Evolutionary conservation across 2,113 vertebrate species (phyloP).

Genomic region (Herpetotheres cachinnans): DNA sequence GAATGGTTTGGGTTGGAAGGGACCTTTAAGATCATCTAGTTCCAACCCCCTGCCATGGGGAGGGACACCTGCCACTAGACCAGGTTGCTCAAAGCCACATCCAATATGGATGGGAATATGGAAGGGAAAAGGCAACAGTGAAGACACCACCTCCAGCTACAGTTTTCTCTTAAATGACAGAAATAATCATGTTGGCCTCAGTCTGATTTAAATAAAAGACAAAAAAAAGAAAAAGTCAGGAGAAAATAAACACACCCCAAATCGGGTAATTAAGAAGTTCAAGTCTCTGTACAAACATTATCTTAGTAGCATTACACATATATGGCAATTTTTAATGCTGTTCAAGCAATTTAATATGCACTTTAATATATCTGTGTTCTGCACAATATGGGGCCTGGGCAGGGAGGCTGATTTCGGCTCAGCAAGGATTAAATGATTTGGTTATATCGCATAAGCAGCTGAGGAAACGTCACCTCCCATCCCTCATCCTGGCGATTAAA

Average conservation of each 20-base stretch:
- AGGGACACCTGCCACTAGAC: no score
- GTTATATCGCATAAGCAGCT: not conserved
- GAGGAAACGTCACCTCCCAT: not conserved
- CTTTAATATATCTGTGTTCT: not conserved
- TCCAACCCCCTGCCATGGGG: no score
- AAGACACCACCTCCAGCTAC: not conserved
- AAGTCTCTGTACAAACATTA: not conserved
- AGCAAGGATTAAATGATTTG: conserved; percentile 42
- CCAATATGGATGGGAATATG: no score
- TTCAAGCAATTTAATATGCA: not conserved
- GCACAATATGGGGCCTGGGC: not conserved
- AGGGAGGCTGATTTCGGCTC: conserved; percentile 6
- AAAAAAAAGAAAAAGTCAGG: not conserved
- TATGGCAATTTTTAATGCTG: not conserved
- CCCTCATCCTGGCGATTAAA: not conserved
- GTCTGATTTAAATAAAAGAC: not conserved
- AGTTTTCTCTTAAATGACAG: not conserved
- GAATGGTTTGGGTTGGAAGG: no score
- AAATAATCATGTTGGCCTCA: not conserved
- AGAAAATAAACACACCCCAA: not conserved
- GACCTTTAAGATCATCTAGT: no score
- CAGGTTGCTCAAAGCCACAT: no score
- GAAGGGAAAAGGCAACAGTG: not conserved
- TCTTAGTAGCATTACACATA: not conserved
- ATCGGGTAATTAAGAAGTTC: not conserved